These are phyloP conservation scores for Xenopus petersii DNA, from an alignment of 2,797 vertebrate genomes.

Conservation along the genomic window DNA sequence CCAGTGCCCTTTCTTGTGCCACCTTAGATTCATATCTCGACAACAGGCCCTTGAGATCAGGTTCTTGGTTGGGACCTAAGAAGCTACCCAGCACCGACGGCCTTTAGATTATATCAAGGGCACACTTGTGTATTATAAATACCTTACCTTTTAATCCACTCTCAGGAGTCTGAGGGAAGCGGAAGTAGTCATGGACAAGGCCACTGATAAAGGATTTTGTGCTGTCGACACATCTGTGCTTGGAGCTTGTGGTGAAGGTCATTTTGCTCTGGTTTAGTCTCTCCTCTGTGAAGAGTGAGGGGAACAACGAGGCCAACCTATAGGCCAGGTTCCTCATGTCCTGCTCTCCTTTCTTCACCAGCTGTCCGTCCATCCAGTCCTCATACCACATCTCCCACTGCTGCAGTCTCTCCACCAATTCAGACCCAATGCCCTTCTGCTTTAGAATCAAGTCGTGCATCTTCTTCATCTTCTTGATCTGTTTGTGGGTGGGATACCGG, in stretches of 20 bases:
- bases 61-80: too few species aligned
- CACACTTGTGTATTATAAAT: too few species aligned
- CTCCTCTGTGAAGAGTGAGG: slow-evolving; percentile 66
- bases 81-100: too few species aligned
- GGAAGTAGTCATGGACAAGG: slow-evolving; percentile 52
- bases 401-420: slow-evolving; percentile 50
- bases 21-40: too few species aligned
- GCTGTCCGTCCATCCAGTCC: slow-evolving; percentile 82
- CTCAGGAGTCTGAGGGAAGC: slow-evolving; percentile 4
- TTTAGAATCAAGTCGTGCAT: slow-evolving; percentile 61
- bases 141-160: slow-evolving; percentile 7
- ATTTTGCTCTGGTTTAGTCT: slow-evolving; percentile 58
- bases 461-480: slow-evolving; percentile 68
- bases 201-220: slow-evolving; percentile 73
- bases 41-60: too few species aligned
- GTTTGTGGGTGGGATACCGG: slow-evolving; percentile 71
- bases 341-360: slow-evolving; percentile 74
- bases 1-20: too few species aligned
- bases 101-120: too few species aligned
- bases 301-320: slow-evolving; percentile 69
- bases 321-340: slow-evolving; percentile 73
- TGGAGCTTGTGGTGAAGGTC: slow-evolving; percentile 77
- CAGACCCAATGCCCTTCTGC: slow-evolving; percentile 27
- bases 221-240: slow-evolving; percentile 81
- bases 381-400: slow-evolving; percentile 78